phyloP scores from a whole-genome alignment of 1,140 invertebrate genomes.

The Diabrotica undecimpunctata region DNA sequence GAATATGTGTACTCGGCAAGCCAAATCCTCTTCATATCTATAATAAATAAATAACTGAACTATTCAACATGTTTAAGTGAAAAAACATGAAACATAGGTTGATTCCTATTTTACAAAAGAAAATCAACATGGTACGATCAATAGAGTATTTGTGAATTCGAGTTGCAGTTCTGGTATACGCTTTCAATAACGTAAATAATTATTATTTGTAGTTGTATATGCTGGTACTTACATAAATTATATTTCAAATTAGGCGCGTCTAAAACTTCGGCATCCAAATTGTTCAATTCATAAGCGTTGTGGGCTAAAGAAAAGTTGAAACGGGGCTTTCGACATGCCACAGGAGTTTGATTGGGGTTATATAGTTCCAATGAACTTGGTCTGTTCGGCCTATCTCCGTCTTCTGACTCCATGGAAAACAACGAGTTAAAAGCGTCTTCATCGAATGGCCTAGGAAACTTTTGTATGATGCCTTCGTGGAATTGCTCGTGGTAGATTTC shows the following conservation, averaged over 20 bases:
- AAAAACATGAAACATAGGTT: too few relatives aligned
- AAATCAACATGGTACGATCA: too few relatives aligned
- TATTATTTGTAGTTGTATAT: too few relatives aligned
- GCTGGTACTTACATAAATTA: constrained; percentile 33
- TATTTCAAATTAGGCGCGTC: constrained; percentile 55
- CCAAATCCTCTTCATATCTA: too few relatives aligned
- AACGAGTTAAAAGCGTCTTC: constrained; percentile 43
- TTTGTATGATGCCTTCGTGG: constrained; percentile 44
- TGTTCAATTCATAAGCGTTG: constrained; percentile 60
- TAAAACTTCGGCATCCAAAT: constrained; percentile 57
- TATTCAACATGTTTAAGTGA: too few relatives aligned
- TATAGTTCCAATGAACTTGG: constrained; percentile 54
- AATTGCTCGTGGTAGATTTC: constrained; percentile 40
- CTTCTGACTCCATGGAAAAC: constrained; percentile 42
- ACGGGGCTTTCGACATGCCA: constrained; percentile 48
- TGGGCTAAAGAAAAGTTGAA: constrained; percentile 57
- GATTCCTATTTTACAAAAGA: too few relatives aligned
- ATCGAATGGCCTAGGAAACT: constrained; percentile 35
- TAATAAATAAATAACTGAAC: too few relatives aligned
- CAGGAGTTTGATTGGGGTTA: constrained; percentile 47
- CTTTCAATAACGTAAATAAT: too few relatives aligned
- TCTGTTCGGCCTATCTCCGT: constrained; percentile 43
- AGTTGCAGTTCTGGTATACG: too few relatives aligned
- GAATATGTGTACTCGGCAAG: background rate
- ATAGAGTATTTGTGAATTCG: too few relatives aligned